Evolutionary conservation across 1,140 invertebrate genomes (phyloP).

Genomic region (Zaprionus gabonicus): DNA sequence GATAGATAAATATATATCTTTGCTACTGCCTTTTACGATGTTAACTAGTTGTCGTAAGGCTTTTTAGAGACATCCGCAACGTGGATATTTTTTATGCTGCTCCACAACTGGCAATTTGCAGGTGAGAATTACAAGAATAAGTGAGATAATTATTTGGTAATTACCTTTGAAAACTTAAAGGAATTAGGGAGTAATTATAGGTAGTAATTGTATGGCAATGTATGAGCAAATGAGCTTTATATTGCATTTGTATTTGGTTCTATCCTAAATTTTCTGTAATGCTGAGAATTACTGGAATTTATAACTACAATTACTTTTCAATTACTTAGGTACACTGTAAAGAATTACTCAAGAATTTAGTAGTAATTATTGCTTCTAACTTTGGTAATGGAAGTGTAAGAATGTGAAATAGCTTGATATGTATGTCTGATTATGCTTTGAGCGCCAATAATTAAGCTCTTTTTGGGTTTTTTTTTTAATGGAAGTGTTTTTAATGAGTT

Average conservation of each 20-base stretch:
- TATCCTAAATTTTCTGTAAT: background rate
- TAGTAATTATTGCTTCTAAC: background rate
- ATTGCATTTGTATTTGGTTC: too few species aligned
- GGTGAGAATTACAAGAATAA: slow-evolving; percentile 23
- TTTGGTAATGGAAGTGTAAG: background rate
- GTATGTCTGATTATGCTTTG: too few species aligned
- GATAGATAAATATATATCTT: slow-evolving; percentile 11
- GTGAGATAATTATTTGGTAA: background rate
- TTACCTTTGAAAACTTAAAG: background rate
- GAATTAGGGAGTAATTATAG: background rate
- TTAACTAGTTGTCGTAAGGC: slow-evolving; percentile 25
- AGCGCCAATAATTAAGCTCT: too few species aligned
- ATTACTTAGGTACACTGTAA: background rate
- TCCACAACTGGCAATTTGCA: slow-evolving; percentile 27
- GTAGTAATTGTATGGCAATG: background rate
- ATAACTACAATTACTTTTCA: background rate
- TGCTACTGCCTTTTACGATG: slow-evolving; percentile 8
- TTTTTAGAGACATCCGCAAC: slow-evolving; percentile 14
- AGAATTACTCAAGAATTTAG: background rate
- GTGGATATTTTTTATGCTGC: slow-evolving; percentile 28
- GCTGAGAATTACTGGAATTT: background rate
- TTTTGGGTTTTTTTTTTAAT: too few species aligned
- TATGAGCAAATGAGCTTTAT: too few species aligned
- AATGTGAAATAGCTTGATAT: too few species aligned
- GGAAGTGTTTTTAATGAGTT: too few species aligned